Base-by-base conservation (phyloP, 1,140 invertebrate species). In the Nylanderia fulva region DNA sequence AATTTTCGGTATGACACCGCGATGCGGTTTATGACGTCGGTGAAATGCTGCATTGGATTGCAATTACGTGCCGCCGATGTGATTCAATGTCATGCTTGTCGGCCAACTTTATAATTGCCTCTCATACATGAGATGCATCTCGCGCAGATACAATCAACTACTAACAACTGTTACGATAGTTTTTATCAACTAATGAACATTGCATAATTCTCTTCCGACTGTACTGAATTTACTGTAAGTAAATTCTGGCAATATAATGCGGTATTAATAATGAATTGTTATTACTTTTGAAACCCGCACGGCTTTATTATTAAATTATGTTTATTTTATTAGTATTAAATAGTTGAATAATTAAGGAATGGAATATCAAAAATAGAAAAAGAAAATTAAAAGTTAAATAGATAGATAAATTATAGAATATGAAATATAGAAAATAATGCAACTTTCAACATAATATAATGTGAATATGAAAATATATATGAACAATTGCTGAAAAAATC, bases 71-170 rank as follows among this genome's bases (percentile, higher is more conserved):
- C 69, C 64, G 45, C 61, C 54, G 60, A 85, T 87, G 1, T 48
- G 84, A 88, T 48, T 84, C 54, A 54, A 54, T 58, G 83, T 87
- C 87, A 85, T 64, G 63, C 77, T 75, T 60, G 39, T 77, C 64
- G 33, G 42, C 48, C 84, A 84, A 74, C 64, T 58, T 86, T 79
- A 45, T 88, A 89, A 89, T 89, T 89, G 66, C 75, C 64, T n/a
- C 61, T n/a, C n/a, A n/a, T n/a, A 36, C 56, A 42, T 42, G 45
- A 29, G 45, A 33, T 36, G 45, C 48, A 64, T 33, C 27, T 9
- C 39, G 64, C 18, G 33, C 24, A 72, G 64, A 80, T 80, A 71
- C 42, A 39, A 80, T 69, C 76, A 33, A n/a, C n/a, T 33, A 1
- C 33, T 79, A 29, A 69, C 71, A 58, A 71, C 18, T 29, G 52